Base-by-base conservation (phyloP, 2,113 vertebrate genomes). In the Clupea harengus region DNA sequence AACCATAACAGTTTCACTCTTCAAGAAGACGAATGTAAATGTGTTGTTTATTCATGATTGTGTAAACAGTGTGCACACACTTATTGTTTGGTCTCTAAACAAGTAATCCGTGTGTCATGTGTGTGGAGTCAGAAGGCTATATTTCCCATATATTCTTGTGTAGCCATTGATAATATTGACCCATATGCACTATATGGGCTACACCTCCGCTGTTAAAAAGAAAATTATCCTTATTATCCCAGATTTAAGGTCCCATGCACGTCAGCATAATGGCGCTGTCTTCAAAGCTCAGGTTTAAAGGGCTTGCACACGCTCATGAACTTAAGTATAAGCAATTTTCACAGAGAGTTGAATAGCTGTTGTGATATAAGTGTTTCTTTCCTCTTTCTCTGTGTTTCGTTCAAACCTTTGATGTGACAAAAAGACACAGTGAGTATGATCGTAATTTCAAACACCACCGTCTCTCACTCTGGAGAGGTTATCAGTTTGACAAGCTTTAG, bases 141-240 rank as follows among this genome's bases (percentile, higher is more conserved):
- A 60, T 60, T 60, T 60, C 22, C 18, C 20, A 60, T 60, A 22
- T 22, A 4, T 22, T 60, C 20, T 60, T 18, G 20, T 22, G 4
- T 60, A 60, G 54, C 18, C 54, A 60, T 60, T 22, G 54, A 20
- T 22, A 60, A 22, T 60, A 60, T 4, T 22, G 54, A 60, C 22
- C 9, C 0, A 72, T 15, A 28, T 72, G 64, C 25, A 7, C 54
- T 60, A 4, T 54, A 72, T 72, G 28, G 25, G 64, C 25, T 72
- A 28, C 28, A 72, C 64, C 64, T 72, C 64, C 0, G 25, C 64
- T 32, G 64, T 72, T 82, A 47, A 39, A 25, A 78, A 75, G 28
- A 88, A 60, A 88, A 88, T 89, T 0, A 86, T 81, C 54, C 46
- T n/a, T 83, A 83, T 89, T 86, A 84, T 83, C 75, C 45, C 18